Base-by-base conservation (phyloP, 2,113 vertebrate genomes). In the Rhinogobius similis region DNA sequence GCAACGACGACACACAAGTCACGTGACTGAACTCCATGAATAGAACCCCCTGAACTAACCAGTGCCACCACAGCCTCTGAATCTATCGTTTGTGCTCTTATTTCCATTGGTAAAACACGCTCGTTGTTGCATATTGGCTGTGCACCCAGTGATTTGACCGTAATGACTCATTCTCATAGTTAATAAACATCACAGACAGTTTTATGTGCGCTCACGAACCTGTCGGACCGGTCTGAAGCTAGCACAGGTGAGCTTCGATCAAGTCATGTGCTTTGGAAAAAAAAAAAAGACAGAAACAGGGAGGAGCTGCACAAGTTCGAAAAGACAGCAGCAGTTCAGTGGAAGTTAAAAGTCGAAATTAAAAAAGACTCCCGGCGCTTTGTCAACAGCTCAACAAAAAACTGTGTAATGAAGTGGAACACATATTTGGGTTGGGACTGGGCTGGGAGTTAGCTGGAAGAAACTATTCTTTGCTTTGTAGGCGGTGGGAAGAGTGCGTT, bases 191-290 rank as follows among this genome's bases (percentile, higher is more conserved):
- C 55, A 20, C 16, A 61, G 68, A 8, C n/a, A 65, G 24, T 3
- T 66, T 66, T 20, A 58, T 29, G 5, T 56, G 53, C 26, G 12
- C 6, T 26, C 55, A 27, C 50, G n/a, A 52, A 62, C n/a, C 5
- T 32, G 68, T 53, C 67, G 1, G 13, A 68, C 72, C 23, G 48
- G 56, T 67, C 13, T 39, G 59, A n/a, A 32, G 18, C n/a, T 14
- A 2, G 59, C 20, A 38, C 32, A 39, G n/a, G 29, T 13, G 59
- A 39, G 59, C 36, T 21, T 5, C 4, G 0, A 26, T 26, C 59
- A 62, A 7, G 20, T 12, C 29, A 38, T 8, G 9, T 2, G 16
- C 1, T 61, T 24, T 3, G 8, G n/a, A n/a, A n/a, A n/a, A n/a
- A n/a, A n/a, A 39, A 20, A 18, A 23, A 39, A 5, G 5, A 3